Evolutionary conservation across 2,797 vertebrate species (phyloP).

Genomic region (Synanceia verrucosa): DNA sequence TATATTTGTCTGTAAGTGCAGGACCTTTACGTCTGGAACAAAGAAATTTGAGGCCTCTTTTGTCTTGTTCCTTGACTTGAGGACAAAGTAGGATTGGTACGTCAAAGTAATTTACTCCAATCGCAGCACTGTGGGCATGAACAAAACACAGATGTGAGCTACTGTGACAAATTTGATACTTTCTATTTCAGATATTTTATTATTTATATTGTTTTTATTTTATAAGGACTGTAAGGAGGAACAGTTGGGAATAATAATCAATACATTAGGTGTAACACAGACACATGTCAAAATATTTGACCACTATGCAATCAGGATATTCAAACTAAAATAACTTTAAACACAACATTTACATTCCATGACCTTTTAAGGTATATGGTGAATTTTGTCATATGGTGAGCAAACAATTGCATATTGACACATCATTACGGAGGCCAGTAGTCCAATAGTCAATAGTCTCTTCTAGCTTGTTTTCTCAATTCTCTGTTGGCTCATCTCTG

Average conservation of each 20-base stretch:
- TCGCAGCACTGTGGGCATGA: conserved; percentile 2
- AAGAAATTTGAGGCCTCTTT: conserved; percentile 40
- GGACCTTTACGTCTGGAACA: conserved; percentile 50
- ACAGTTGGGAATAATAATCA: not conserved
- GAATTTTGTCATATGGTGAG: not conserved
- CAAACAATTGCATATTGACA: not conserved
- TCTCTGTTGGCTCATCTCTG: not conserved
- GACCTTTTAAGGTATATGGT: not conserved
- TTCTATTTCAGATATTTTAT: conserved; percentile 14
- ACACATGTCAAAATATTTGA: not conserved
- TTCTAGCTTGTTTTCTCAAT: no score
- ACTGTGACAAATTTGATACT: not conserved
- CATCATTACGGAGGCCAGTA: no score
- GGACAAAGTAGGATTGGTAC: conserved; percentile 30
- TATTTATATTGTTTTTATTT: conserved; percentile 6
- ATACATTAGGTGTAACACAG: not conserved
- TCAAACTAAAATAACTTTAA: not conserved
- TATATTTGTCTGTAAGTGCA: conserved; percentile 47
- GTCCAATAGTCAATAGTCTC: no score
- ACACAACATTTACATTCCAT: not conserved
- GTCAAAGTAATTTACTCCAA: conserved; percentile 57
- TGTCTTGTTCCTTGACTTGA: conserved; percentile 38
- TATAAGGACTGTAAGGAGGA: not conserved
- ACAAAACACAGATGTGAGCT: conserved; percentile 14
- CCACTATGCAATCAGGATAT: not conserved